Evolutionary conservation across 2,888 invertebrate species (phyloP).

Genomic region (Ischnura elegans): DNA sequence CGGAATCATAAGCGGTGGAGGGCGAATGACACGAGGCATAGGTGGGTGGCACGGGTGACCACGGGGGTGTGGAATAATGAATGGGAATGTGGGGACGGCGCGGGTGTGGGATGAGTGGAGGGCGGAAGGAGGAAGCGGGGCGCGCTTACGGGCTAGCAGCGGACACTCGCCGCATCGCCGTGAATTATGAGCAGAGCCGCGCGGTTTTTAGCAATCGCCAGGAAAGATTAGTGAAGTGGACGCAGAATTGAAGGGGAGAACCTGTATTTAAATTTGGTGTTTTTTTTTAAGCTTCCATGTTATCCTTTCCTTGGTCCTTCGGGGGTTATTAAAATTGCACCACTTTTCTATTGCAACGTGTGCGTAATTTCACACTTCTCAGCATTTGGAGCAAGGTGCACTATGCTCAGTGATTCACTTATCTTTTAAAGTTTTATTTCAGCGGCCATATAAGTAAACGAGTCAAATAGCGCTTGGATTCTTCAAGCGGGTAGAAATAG

Average conservation of each 20-base stretch:
- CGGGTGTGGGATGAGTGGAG: too few relatives aligned
- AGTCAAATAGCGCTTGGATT: too few relatives aligned
- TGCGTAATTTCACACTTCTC: too few relatives aligned
- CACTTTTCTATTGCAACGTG: too few relatives aligned
- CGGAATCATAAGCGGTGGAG: not conserved
- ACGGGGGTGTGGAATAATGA: not conserved
- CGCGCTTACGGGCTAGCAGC: not conserved
- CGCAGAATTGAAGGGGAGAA: not conserved
- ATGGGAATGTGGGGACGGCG: not conserved
- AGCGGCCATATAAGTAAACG: too few relatives aligned
- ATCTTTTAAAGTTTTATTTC: too few relatives aligned
- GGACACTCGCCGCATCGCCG: not conserved
- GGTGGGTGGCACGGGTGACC: not conserved
- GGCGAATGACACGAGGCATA: not conserved
- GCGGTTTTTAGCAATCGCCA: not conserved
- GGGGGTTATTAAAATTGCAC: too few relatives aligned
- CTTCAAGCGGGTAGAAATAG: too few relatives aligned
- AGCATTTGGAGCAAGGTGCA: too few relatives aligned
- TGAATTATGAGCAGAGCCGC: not conserved
- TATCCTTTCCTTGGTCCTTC: too few relatives aligned
- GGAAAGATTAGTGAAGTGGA: not conserved
- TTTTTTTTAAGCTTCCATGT: too few relatives aligned
- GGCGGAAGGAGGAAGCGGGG: not conserved
- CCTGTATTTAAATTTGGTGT: not conserved
- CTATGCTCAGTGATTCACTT: too few relatives aligned